Conservation (phyloP, 2,797 vertebrate genomes). For the Hybognathus amarus region DNA sequence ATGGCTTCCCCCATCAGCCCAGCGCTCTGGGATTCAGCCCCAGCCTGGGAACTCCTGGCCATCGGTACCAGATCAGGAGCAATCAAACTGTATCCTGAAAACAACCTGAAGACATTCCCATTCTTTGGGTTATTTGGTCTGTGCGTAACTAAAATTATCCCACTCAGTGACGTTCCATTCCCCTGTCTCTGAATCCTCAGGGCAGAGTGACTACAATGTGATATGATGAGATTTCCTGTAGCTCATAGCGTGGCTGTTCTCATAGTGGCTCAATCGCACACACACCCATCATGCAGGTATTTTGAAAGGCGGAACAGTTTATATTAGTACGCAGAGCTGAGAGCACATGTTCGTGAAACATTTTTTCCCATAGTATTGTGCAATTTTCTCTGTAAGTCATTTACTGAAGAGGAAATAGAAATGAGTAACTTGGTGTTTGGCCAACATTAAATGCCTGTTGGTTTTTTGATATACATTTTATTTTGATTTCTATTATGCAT, state of each 20-base stretch:
- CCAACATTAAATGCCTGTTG: neutral
- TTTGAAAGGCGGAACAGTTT: constrained; percentile 28
- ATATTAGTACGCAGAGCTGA: constrained; percentile 32
- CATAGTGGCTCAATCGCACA: constrained; percentile 8
- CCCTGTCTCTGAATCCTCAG: constrained; percentile 30
- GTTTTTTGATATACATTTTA: neutral
- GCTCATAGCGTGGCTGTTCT: neutral
- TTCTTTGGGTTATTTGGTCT: constrained; percentile 20
- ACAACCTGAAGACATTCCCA: neutral
- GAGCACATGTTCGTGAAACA: constrained; percentile 38
- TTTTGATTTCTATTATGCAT: no score
- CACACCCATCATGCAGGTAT: constrained; percentile 49
- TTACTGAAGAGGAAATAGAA: constrained; percentile 30
- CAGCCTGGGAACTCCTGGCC: constrained; percentile 86
- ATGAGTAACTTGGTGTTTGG: neutral
- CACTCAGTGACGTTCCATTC: constrained; percentile 27
- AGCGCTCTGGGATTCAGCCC: constrained; percentile 92
- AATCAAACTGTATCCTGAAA: constrained; percentile 95
- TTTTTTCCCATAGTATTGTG: constrained; percentile 69
- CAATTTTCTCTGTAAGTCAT: constrained; percentile 49
- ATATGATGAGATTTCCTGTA: constrained; percentile 9
- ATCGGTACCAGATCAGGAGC: constrained; percentile 96
- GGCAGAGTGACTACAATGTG: constrained; percentile 15
- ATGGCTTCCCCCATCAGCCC: constrained; percentile 98
- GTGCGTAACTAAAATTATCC: neutral